A percentile compares a stretch with the other conserved stretches of the same genome.
These are phyloP conservation scores for Gopherus flavomarginatus DNA, from an alignment of 2,113 vertebrate genomes.

Conservation along the genomic window DNA sequence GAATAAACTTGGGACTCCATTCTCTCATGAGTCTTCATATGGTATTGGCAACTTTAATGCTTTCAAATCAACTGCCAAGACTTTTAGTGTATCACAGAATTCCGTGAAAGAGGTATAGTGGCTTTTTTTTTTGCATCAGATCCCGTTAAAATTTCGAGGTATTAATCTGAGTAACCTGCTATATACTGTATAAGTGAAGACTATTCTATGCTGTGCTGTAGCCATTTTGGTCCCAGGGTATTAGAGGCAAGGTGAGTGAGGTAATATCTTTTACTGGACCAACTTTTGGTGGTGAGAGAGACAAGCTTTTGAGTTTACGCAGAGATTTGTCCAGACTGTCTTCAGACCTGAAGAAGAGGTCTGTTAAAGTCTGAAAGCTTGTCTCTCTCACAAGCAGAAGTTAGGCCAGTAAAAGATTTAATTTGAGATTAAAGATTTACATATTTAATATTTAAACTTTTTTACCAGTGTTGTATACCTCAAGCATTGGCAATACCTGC, in stretches of 20 bases:
- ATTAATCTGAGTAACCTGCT: background rate
- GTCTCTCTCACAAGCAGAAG: background rate
- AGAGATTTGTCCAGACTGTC: no score
- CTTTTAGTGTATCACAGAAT: conserved; percentile 68
- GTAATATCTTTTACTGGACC: no score
- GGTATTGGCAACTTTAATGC: conserved; percentile 76
- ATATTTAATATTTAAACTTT: background rate
- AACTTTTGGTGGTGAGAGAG: background rate
- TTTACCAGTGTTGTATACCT: background rate
- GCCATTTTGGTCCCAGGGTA: background rate
- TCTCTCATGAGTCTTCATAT: conserved; percentile 73
- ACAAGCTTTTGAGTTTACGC: no score
- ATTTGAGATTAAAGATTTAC: background rate
- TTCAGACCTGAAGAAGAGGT: no score
- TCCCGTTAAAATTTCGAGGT: background rate
- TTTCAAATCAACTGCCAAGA: conserved; percentile 77
- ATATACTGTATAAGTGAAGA: background rate
- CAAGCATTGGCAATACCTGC: background rate
- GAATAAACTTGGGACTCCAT: conserved; percentile 75
- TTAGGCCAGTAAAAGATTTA: background rate
- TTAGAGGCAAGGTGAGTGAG: no score
- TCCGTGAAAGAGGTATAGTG: conserved; percentile 78
- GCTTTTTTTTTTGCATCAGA: background rate
- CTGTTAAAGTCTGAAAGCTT: no score
- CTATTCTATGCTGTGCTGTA: background rate